Evolutionary conservation across 2,113 vertebrate species (phyloP), one percentile per base, ranked within the genome.

Genomic region (Lophochroa leadbeateri): DNA sequence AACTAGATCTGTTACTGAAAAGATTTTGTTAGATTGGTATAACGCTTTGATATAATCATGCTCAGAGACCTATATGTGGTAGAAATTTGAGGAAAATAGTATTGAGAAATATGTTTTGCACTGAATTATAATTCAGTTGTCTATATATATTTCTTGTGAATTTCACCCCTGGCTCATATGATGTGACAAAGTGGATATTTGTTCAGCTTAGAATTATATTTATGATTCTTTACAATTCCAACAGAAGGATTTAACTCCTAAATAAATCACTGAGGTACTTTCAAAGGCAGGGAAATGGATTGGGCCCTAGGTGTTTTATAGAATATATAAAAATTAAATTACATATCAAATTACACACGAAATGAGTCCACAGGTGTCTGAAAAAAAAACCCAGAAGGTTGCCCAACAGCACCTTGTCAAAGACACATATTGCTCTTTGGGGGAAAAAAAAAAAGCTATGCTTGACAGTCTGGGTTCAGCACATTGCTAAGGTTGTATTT

Each of bases 181-280:
- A 69, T 8, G 24, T 80, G 75, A 91, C 67, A 79, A 90, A 91
- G 23, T 58, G 27, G 27, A 58, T 94, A 83, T 93, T 90, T 94
- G 19, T 63, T 95, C 46, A 70, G 55, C 82, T 95, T 92, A 76
- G n/a, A 90, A 90, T 53, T 80, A 76, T 67, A 53, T 91, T 91
- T 94, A 70, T 37, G 49, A 67, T 80, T 77, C 60, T 70, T 88
- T 68, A 67, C 9, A 61, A 49, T 70, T 92, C 43, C 47, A 60
- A 50, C 7, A 24, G 50, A 82, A 75, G 4, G 35, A 46, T 93
- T 90, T 88, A 88, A 58, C 25, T 88, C 35, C 29, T 55, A 74
- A 75, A 93, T 82, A 92, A 91, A 75, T 88, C 55, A 83, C 12
- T 41, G 33, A 77, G 20, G 10, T 80, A 58, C 35, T 78, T 81